Base-by-base conservation (phyloP, 2,113 vertebrate species). In the Lutjanus erythropterus region DNA sequence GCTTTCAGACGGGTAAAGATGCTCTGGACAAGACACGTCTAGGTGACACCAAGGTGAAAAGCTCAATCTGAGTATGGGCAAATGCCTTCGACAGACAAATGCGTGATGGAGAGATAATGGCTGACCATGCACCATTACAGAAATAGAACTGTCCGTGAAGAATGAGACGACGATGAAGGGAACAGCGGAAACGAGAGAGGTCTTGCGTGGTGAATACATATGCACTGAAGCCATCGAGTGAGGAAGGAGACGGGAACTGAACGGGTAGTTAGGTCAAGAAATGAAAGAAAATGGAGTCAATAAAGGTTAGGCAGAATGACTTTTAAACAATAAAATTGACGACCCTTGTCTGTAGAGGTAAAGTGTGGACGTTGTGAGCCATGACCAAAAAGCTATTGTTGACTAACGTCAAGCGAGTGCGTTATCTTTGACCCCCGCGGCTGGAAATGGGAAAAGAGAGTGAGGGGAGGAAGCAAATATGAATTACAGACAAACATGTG, bases 261-360 rank as follows among this genome's bases (percentile, higher is more conserved):
- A 95, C 86, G 93, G 93, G 90, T 94, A 95, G 94, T 94, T 93
- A 92, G 94, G 93, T 94, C 93, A 94, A 93, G 91, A 94, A 94
- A 93, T 93, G 92, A 94, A 94, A 92, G 92, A 86, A 93, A 95
- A 96, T 93, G 91, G 94, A 93, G 93, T 93, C 94, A 91, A 92
- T 94, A 92, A 93, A 93, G 93, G 92, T 88, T 88, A 91, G 89
- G 91, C 90, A 93, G 87, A 94, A 95, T 94, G 92, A 94, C 92
- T 95, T 92, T 95, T 96, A 95, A 95, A 95, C 95, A 95, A 95
- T 95, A 94, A 93, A 95, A 94, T 93, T 93, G 91, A 94, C 87
- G 91, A 89, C 87, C 89, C 88, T 89, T 94, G 92, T 92, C 90
- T 89, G 88, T 78, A 71, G 76, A 87, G 83, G 90, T 76, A 91